Conservation (phyloP, 2,888 invertebrate genomes). For the Schizotus pectinicornis region DNA sequence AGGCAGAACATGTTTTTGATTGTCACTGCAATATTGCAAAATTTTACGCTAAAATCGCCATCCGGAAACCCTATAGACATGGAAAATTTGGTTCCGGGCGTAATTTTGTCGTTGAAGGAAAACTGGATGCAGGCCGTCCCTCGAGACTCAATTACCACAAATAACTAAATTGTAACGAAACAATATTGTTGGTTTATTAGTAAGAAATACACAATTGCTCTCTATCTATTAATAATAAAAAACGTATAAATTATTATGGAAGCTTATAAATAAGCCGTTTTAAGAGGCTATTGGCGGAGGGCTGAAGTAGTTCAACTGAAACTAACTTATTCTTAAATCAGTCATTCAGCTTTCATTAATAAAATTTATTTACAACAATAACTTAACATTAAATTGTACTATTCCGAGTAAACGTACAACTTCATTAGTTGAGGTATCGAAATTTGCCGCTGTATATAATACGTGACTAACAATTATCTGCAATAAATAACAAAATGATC, state of each 20-base stretch:
- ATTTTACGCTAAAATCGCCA: slow-evolving; percentile 57
- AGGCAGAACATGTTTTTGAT: slow-evolving; percentile 70
- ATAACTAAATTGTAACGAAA: too few relatives aligned
- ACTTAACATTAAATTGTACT: slow-evolving; percentile 25
- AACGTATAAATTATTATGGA: too few relatives aligned
- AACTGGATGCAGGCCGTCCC: slow-evolving; percentile 14
- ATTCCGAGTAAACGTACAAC: slow-evolving; percentile 9
- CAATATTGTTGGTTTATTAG: too few relatives aligned
- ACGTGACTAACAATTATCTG: neutral
- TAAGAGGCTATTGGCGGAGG: neutral
- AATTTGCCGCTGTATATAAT: neutral
- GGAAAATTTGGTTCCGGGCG: slow-evolving; percentile 15
- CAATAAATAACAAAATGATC: slow-evolving; percentile 1
- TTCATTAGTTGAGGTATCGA: neutral
- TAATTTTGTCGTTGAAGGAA: slow-evolving; percentile 21
- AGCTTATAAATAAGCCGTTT: too few relatives aligned
- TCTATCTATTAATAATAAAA: too few relatives aligned
- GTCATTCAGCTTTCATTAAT: neutral
- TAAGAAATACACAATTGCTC: too few relatives aligned
- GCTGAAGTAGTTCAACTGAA: slow-evolving; percentile 13
- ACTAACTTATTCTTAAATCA: slow-evolving; percentile 14
- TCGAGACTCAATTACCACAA: too few relatives aligned
- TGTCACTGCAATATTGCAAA: slow-evolving; percentile 67
- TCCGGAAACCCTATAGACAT: slow-evolving; percentile 15
- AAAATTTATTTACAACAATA: slow-evolving; percentile 5